Percentiles rank a stretch among this genome's conserved stretches.
Conservation (phyloP, 2,113 vertebrate species). For the Phalacrocorax aristotelis region DNA sequence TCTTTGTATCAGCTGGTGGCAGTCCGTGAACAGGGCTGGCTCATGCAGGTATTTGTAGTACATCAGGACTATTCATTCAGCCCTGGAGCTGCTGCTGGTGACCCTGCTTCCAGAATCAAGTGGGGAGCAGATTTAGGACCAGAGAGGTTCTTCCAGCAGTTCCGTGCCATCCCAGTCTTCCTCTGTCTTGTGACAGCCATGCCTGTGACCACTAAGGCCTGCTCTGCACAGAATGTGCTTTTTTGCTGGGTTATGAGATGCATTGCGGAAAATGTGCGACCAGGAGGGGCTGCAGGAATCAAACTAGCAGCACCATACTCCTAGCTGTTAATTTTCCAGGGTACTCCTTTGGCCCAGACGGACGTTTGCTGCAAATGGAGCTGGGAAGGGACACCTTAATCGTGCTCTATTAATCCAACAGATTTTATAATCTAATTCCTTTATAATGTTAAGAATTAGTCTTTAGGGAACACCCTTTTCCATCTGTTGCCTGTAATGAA, state of each 20-base stretch:
- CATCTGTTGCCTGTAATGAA: not conserved
- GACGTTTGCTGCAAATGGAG: not conserved
- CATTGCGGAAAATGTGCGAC: accelerated
- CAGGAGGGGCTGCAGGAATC: not conserved
- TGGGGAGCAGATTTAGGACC: not conserved
- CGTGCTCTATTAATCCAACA: too few species aligned
- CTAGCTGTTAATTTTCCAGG: not conserved
- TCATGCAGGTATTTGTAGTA: not conserved
- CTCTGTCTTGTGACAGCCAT: not conserved
- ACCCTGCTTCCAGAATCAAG: not conserved
- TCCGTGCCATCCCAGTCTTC: not conserved
- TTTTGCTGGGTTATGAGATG: not conserved
- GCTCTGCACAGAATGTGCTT: not conserved
- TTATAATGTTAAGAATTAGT: not conserved
- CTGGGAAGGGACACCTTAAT: not conserved
- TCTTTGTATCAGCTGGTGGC: not conserved
- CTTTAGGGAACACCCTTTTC: not conserved
- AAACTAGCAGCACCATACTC: not conserved
- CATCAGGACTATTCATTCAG: not conserved
- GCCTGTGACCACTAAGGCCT: not conserved
- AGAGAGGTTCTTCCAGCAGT: not conserved
- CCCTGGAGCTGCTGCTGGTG: not conserved
- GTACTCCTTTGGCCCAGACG: not conserved
- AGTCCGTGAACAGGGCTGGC: not conserved
- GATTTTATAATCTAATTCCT: not conserved